These are phyloP conservation scores for Standfussiana lucernea DNA, from an alignment of 2,888 invertebrate genomes.

Conservation along the genomic window DNA sequence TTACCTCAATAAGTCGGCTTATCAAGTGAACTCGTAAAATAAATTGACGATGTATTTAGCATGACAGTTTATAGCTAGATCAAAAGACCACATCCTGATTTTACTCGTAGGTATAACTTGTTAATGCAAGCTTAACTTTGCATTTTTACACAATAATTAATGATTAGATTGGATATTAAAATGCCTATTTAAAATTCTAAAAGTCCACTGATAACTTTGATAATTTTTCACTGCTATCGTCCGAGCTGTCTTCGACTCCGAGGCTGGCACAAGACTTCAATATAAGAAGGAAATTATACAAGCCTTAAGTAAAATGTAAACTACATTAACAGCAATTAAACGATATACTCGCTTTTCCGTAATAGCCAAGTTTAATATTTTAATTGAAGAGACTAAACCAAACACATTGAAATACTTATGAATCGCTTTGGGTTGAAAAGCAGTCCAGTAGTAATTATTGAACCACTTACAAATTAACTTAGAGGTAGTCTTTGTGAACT, in stretches of 20 bases:
- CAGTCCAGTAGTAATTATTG: not conserved
- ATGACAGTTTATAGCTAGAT: conserved; percentile 20
- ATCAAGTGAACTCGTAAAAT: conserved; percentile 23
- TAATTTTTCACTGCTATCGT: conserved; percentile 6
- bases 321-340: not conserved
- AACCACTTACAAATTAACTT: not conserved
- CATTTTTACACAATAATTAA: conserved; percentile 21
- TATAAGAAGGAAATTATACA: not conserved
- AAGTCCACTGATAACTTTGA: not conserved
- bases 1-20: not conserved
- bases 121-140: conserved; percentile 15
- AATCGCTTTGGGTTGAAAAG: not conserved
- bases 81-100: conserved; percentile 27
- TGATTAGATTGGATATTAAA: conserved; percentile 16
- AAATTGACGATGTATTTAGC: conserved; percentile 25
- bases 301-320: not conserved
- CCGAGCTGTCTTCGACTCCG: no score
- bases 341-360: not conserved
- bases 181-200: conserved; percentile 1
- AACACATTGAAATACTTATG: not conserved
- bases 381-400: not conserved
- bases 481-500: not conserved
- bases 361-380: not conserved
- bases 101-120: conserved; percentile 10
- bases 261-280: not conserved